These are phyloP conservation scores for Anthoptus insignis DNA, from an alignment of 2,888 invertebrate species.

Conservation along the genomic window DNA sequence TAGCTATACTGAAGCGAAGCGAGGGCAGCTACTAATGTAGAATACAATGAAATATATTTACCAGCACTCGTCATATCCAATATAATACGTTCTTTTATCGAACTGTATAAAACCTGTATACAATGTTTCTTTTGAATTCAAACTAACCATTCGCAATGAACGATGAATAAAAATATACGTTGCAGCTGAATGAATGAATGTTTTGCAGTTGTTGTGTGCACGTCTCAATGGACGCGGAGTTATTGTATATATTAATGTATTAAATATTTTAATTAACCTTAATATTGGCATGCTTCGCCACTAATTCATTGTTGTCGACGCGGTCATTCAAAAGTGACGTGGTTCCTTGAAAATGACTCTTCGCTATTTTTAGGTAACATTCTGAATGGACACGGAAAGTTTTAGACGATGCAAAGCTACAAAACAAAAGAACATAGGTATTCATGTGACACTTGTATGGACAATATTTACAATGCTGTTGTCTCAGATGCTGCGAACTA, in stretches of 20 bases:
- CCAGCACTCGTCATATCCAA: background rate
- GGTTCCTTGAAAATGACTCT: conserved; percentile 23
- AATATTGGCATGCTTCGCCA: conserved; percentile 5
- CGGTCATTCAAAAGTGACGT: conserved; percentile 33
- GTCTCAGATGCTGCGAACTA: background rate
- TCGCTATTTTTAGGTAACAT: conserved; percentile 23
- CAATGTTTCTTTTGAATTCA: background rate
- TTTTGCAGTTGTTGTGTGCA: background rate
- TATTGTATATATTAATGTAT: no score
- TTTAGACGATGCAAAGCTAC: background rate
- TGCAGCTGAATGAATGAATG: conserved; percentile 3
- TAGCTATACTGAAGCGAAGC: no score
- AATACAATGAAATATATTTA: no score
- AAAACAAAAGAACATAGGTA: background rate
- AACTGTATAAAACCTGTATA: background rate
- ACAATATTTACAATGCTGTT: conserved; percentile 13
- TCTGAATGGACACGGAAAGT: conserved; percentile 17
- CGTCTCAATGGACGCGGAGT: background rate
- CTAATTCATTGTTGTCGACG: conserved; percentile 1
- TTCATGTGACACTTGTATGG: conserved; percentile 3
- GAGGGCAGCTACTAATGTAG: no score
- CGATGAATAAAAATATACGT: background rate
- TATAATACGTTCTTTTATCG: background rate
- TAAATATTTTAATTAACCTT: conserved; percentile 1
- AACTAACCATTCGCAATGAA: background rate